Base-by-base conservation (phyloP, 2,888 invertebrate genomes). In the Perizoma flavofasciatum region DNA sequence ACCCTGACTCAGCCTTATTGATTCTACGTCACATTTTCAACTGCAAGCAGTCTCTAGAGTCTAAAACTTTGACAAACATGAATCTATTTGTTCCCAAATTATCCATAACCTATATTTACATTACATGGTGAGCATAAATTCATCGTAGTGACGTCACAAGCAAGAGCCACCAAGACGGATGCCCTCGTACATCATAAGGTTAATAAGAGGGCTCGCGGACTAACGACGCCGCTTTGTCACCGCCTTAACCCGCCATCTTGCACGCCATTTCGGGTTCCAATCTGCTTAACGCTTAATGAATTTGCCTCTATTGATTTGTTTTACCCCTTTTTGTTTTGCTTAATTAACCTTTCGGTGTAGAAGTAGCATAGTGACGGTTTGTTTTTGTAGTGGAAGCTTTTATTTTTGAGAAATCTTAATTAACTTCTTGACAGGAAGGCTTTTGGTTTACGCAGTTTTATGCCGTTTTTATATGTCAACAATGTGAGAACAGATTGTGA, bases 221-320 rank as follows among this genome's bases (percentile, higher is more conserved):
- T 92, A 92, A 92, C 92, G 92, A 90, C 81, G 78, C 60, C 90
- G 89, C 92, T 92, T 92, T 92, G 92, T 92, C 92, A 92, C 86
- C 88, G 91, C 86, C 87, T 90, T 86, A 89, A 84, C 84, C 81
- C 87, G 88, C 89, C 90, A 88, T 89, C 88, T 89, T 89, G 86
- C 70, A 70, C 79, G 89, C 90, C 90, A 90, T 90, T 81, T 89
- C 89, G 90, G 86, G 85, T 89, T 89, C 87, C 90, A 91, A 91
- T 91, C 91, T 91, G 88, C 89, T 92, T 92, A 92, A 84, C 84
- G 85, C 89, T 84, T 91, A 92, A 92, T 92, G 91, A 92, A 91
- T 91, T 91, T 88, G 89, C 89, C 82, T 86, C 87, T 92, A 92
- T 92, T 90, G 91, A 92, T 92, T 91, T 91, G 88, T 83, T 90